These are phyloP conservation scores for Stegodyphus mimosarum DNA, from an alignment of 1,140 invertebrate genomes.

Conservation along the genomic window DNA sequence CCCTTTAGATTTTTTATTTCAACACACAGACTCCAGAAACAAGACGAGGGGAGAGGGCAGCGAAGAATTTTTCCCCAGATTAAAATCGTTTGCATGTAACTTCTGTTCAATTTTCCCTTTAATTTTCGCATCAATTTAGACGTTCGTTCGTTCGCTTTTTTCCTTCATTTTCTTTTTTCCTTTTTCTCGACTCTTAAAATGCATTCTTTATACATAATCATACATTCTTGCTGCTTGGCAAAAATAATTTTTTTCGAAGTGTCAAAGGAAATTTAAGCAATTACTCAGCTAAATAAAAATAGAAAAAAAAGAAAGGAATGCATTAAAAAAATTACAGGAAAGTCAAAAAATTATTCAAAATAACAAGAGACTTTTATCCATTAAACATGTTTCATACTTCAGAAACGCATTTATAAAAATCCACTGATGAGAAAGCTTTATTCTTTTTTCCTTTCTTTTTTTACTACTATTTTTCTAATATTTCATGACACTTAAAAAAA, in stretches of 20 bases:
- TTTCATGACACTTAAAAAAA: too few relatives aligned
- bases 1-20: not conserved
- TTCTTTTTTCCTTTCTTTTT: too few relatives aligned
- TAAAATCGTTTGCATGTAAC: slow-evolving; percentile 26
- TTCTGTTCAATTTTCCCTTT: not conserved
- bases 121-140: slow-evolving; percentile 1
- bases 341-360: too few relatives aligned
- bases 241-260: not conserved
- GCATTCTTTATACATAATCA: not conserved
- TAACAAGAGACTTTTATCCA: too few relatives aligned
- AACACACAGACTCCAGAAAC: not conserved
- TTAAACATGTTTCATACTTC: too few relatives aligned
- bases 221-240: too few relatives aligned
- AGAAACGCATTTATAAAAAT: too few relatives aligned
- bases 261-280: not conserved
- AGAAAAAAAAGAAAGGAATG: not conserved
- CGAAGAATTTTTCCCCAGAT: not conserved
- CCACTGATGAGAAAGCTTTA: too few relatives aligned
- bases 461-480: too few relatives aligned
- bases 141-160: too few relatives aligned
- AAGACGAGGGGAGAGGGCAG: too few relatives aligned
- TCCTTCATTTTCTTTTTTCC: not conserved
- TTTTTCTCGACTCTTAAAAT: not conserved
- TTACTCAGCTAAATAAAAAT: not conserved
- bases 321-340: not conserved